Conservation (phyloP, 2,888 invertebrate genomes). For the Argyresthia albistria region DNA sequence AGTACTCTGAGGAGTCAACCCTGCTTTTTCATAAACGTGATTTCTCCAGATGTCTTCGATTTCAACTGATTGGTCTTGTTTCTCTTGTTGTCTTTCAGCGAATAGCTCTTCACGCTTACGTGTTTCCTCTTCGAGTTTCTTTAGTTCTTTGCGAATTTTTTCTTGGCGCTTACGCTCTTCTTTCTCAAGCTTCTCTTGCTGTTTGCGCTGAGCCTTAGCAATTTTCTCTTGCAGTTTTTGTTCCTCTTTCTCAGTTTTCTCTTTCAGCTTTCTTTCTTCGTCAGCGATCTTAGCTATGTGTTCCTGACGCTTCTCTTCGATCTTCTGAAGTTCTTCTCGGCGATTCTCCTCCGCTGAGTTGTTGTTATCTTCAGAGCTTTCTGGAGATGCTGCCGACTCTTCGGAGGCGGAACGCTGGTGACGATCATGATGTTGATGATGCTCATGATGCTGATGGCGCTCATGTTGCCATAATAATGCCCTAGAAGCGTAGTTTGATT, state of each 20-base stretch:
- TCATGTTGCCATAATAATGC: conserved; percentile 15
- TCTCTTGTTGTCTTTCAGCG: conserved; percentile 16
- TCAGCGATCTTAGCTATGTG: conserved; percentile 20
- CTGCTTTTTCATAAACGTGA: conserved; percentile 47
- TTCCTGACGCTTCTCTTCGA: conserved; percentile 28
- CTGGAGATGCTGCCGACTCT: conserved; percentile 26
- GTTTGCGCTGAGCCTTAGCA: conserved; percentile 21
- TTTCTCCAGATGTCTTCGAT: conserved; percentile 53
- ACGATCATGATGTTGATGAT: conserved; percentile 13
- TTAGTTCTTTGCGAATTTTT: conserved; percentile 11
- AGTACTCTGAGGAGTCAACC: conserved; percentile 34
- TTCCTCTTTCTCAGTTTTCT: conserved; percentile 23
- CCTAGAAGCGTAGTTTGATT: conserved; percentile 24
- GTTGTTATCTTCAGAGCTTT: conserved; percentile 12
- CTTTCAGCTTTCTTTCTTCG: conserved; percentile 16
- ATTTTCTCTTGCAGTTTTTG: conserved; percentile 20
- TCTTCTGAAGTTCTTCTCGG: conserved; percentile 25
- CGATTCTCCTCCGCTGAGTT: conserved; percentile 15
- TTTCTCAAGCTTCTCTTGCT: conserved; percentile 26
- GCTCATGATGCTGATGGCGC: too few relatives aligned
- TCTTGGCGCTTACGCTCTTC: conserved; percentile 29
- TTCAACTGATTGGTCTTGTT: conserved; percentile 34
- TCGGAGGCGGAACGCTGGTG: conserved; percentile 31
- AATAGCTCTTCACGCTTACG: conserved; percentile 1
- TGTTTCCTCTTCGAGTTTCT: conserved; percentile 14